Evolutionary conservation across 2,113 vertebrate species (phyloP).

Genomic region (Antigone vipio): DNA sequence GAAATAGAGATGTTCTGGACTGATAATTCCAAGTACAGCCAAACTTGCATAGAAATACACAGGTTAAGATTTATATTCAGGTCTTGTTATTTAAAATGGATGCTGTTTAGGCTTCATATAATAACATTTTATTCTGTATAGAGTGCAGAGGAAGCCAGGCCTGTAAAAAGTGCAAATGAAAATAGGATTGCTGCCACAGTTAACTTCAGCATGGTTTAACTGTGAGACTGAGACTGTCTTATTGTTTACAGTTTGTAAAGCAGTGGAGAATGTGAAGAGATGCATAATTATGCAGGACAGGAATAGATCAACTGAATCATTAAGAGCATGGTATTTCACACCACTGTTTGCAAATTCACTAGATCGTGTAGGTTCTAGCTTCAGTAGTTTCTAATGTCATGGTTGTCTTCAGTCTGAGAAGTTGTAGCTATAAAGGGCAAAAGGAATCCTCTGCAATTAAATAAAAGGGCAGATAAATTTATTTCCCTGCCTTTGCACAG

Average conservation of each 20-base stretch:
- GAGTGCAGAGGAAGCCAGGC: neutral
- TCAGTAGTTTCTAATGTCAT: neutral
- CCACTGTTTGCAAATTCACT: neutral
- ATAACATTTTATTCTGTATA: neutral
- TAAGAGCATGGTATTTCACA: neutral
- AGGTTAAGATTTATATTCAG: conserved; percentile 8
- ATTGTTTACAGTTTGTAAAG: neutral
- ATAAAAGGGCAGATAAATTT: conserved; percentile 25
- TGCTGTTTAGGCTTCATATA: neutral
- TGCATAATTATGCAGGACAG: neutral
- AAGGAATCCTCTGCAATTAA: conserved; percentile 25
- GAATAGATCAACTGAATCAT: neutral
- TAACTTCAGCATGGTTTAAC: neutral
- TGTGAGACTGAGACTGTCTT: neutral
- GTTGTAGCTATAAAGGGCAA: neutral
- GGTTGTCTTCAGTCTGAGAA: neutral
- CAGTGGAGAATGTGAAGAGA: neutral
- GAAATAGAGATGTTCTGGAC: conserved; percentile 38
- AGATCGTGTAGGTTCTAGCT: neutral
- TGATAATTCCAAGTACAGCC: conserved; percentile 31
- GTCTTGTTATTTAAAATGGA: neutral
- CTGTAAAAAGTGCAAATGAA: neutral
- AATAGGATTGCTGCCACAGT: neutral
- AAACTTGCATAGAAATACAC: neutral
- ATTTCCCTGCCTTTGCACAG: conserved; percentile 21